Evolutionary conservation across 1,140 invertebrate genomes (phyloP).

Genomic region (Pygmarrhopalites habei): DNA sequence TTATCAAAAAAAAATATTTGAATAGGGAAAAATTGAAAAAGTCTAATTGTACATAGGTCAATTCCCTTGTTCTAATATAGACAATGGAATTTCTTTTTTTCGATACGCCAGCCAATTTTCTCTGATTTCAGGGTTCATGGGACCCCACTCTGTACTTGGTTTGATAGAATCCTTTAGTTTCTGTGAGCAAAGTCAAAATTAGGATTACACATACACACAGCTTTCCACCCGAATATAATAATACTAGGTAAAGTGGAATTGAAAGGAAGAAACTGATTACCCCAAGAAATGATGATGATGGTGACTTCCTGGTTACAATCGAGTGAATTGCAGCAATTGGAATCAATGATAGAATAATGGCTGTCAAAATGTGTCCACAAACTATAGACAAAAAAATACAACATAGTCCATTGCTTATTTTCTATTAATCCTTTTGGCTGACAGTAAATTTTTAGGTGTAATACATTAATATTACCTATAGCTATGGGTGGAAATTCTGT

Average conservation of each 20-base stretch:
- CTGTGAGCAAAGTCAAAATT: constrained; percentile 41
- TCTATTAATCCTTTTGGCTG: neutral
- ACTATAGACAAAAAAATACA: neutral
- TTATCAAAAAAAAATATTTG: too few species aligned
- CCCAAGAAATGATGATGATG: neutral
- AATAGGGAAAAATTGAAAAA: too few species aligned
- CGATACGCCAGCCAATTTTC: too few species aligned
- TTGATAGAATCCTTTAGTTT: constrained; percentile 47
- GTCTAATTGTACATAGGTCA: too few species aligned
- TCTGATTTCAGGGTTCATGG: constrained; percentile 46
- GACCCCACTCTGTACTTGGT: constrained; percentile 54
- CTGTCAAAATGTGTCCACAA: constrained; percentile 44
- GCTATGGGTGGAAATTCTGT: constrained; percentile 30
- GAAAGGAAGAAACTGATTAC: neutral
- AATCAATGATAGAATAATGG: constrained; percentile 44
- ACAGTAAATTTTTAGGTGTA: neutral
- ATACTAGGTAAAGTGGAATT: neutral
- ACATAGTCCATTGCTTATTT: neutral
- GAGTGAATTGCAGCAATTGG: constrained; percentile 49
- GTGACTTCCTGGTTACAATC: constrained; percentile 18
- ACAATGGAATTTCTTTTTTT: too few species aligned
- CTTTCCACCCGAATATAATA: neutral
- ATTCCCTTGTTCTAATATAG: too few species aligned
- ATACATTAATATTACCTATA: constrained; percentile 21
- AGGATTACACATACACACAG: constrained; percentile 21